phyloP scores from a whole-genome alignment of 2,797 vertebrate genomes.

The Huso huso region DNA sequence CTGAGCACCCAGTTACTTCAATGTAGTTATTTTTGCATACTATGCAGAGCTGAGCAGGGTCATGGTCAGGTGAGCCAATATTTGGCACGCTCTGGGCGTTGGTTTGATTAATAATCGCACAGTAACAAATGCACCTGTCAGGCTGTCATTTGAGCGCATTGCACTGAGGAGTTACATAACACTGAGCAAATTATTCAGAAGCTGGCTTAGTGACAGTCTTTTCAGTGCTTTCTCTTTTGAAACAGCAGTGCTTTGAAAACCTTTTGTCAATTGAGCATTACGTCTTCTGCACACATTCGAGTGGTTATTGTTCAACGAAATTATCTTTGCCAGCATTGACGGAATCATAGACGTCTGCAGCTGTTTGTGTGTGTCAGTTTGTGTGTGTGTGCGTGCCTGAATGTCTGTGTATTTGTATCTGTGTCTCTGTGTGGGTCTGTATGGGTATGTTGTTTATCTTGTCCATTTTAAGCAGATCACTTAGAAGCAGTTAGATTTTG shows the following conservation, averaged over 20 bases:
- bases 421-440: too few relatives aligned
- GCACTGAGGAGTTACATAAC: background rate
- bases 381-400: too few relatives aligned
- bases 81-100: background rate
- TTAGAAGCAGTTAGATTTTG: too few relatives aligned
- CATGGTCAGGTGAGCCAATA: conserved; percentile 6
- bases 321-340: too few relatives aligned
- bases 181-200: background rate
- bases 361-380: too few relatives aligned
- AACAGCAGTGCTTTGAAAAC: background rate
- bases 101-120: too few relatives aligned
- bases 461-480: too few relatives aligned
- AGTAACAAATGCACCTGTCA: background rate
- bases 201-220: background rate
- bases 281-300: background rate
- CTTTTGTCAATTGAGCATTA: too few relatives aligned
- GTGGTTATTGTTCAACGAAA: background rate
- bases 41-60: conserved; percentile 5
- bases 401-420: too few relatives aligned
- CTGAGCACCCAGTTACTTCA: too few relatives aligned
- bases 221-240: background rate
- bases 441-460: too few relatives aligned
- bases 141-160: background rate
- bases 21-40: background rate
- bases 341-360: too few relatives aligned